Conservation (phyloP, 1,140 invertebrate genomes). For the Araneus ventricosus region DNA sequence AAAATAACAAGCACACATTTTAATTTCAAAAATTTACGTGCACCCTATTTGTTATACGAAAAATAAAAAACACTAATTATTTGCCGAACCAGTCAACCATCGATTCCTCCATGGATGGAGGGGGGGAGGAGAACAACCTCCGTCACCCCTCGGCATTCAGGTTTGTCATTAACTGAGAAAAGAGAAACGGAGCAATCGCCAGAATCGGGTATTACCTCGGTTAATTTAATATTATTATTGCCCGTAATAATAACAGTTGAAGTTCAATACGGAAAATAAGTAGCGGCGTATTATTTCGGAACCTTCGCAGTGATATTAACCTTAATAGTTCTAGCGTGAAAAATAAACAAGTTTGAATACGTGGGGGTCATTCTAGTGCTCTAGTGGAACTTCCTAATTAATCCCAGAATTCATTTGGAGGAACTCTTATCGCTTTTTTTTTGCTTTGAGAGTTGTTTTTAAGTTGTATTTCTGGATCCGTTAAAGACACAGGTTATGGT, state of each 20-base stretch:
- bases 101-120: too few relatives aligned
- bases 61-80: too few relatives aligned
- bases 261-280: background rate
- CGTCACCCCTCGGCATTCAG: background rate
- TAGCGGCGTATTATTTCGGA: background rate
- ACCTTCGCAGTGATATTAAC: conserved; percentile 21
- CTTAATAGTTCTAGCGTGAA: conserved; percentile 40
- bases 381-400: background rate
- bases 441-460: background rate
- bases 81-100: too few relatives aligned
- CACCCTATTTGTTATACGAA: too few relatives aligned
- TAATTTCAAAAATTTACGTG: too few relatives aligned
- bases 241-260: background rate
- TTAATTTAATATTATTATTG: conserved; percentile 1
- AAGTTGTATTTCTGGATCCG: background rate
- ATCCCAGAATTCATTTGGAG: background rate
- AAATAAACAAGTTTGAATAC: background rate
- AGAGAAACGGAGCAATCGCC: background rate
- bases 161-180: background rate
- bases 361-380: background rate
- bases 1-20: too few relatives aligned
- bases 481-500: background rate
- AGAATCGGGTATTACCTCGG: background rate
- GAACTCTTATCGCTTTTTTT: background rate
- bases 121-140: too few relatives aligned